These are phyloP conservation scores for Promerops cafer DNA, from an alignment of 2,113 vertebrate genomes.

Conservation along the genomic window DNA sequence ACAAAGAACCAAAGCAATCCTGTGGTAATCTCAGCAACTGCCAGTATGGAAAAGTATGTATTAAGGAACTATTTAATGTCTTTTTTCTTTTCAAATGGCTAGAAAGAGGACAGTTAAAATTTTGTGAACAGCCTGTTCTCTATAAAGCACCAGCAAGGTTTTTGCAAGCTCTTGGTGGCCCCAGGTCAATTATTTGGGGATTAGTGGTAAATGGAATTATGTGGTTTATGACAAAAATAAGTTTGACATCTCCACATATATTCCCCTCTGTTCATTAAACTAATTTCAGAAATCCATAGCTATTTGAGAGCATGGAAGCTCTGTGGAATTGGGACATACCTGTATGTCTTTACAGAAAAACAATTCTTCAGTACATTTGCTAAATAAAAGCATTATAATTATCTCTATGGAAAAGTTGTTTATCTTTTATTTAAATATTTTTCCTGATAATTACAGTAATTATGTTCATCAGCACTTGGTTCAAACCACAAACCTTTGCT, in stretches of 20 bases:
- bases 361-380: conserved; percentile 61
- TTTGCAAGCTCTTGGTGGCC: conserved; percentile 24
- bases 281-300: neutral
- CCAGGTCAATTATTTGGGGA: conserved; percentile 14
- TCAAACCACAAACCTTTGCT: neutral
- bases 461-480: neutral
- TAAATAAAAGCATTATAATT: conserved; percentile 73
- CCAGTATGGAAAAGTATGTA: neutral
- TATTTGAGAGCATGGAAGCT: neutral
- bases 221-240: conserved; percentile 21
- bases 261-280: conserved; percentile 36
- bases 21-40: conserved; percentile 24
- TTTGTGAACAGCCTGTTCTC: neutral
- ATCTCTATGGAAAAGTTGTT: neutral
- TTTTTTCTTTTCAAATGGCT: neutral
- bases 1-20: neutral
- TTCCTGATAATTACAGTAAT: neutral
- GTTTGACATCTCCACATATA: neutral
- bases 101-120: neutral
- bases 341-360: conserved; percentile 49
- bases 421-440: conserved; percentile 1
- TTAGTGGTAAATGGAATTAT: conserved; percentile 24
- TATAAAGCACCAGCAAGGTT: conserved; percentile 17
- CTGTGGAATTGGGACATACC: neutral
- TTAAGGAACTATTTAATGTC: conserved; percentile 18